Evolutionary conservation across 2,113 vertebrate genomes (phyloP).

Genomic region (Psittacula cyanocephala): DNA sequence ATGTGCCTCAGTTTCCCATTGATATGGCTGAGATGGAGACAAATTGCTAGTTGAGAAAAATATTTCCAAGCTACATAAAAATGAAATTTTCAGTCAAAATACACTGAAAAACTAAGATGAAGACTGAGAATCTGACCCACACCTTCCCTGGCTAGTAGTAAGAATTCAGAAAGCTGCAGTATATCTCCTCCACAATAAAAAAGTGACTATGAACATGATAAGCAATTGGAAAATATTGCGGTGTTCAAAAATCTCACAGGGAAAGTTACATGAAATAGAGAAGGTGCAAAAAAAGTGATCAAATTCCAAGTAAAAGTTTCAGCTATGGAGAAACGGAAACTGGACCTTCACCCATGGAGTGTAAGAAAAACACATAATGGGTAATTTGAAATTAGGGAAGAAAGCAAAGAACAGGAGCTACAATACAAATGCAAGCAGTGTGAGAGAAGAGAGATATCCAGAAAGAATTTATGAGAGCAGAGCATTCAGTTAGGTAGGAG

Average conservation of each 20-base stretch:
- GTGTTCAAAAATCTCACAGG: neutral
- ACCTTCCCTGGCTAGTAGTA: neutral
- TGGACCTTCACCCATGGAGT: neutral
- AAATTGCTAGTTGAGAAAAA: neutral
- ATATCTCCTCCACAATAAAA: neutral
- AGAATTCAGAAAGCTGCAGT: neutral
- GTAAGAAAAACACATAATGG: neutral
- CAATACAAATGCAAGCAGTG: neutral
- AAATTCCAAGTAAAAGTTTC: neutral
- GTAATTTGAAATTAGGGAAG: neutral
- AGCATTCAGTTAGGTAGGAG: rapidly evolving
- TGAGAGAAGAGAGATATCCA: neutral
- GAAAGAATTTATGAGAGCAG: neutral
- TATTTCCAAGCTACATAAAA: neutral
- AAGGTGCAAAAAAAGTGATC: neutral
- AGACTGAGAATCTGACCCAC: neutral
- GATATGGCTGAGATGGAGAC: neutral
- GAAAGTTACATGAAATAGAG: neutral
- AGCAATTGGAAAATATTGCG: neutral
- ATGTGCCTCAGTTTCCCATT: neutral
- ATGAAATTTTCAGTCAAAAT: neutral
- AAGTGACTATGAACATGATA: neutral
- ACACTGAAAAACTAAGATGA: neutral
- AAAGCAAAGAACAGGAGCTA: neutral
- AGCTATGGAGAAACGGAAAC: neutral